Base-by-base conservation (phyloP, 2,797 vertebrate species). In the Myotis vivesi region DNA sequence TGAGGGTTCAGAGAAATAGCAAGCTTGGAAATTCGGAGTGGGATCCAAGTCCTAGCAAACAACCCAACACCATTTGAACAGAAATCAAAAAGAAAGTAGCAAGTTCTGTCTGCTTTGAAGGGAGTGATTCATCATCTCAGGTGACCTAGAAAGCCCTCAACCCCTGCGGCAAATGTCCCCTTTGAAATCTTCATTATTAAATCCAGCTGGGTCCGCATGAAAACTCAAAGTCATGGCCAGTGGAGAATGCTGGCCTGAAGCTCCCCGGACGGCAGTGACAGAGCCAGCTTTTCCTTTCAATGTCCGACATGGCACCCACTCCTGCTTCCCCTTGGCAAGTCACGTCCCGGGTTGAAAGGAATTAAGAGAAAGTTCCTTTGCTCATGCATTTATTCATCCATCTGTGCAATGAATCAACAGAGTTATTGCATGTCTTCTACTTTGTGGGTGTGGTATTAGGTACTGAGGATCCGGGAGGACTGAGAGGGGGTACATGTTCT, bases 151-250 rank as follows among this genome's bases (percentile, higher is more conserved):
- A 95, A 94, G 87, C 71, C 91, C n/a, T 97, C 4, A 33, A 33
- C 83, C 86, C 30, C 33, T 36, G 66, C 83, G 86, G 71, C 22
- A 30, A 25, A 71, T 0, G 8, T 90, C 79, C 59, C 55, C 41
- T 96, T 77, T 85, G 76, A 89, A 96, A 96, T 9, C 28, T 83
- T 97, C 83, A 62, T 87, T 92, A 94, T 79, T 62, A 96, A 96
- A 94, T 72, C 53, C 94, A 95, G 55, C 76, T 87, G 83, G 36
- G 57, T 57, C 86, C 69, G 28, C 16, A 66, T 3, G 72, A 82
- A 68, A 68, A 62, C 13, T 64, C 80, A 81, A 91, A 95, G 86
- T 84, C 91, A 97, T 33, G 20, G 62, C 19, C 49, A 20, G 82
- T 17, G 36, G 22, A 30, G 11, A 0, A 5, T 12, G n/a, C 44